Evolutionary conservation across 2,113 vertebrate species (phyloP), one percentile per base, ranked within the genome.

Genomic region (Zeus faber): DNA sequence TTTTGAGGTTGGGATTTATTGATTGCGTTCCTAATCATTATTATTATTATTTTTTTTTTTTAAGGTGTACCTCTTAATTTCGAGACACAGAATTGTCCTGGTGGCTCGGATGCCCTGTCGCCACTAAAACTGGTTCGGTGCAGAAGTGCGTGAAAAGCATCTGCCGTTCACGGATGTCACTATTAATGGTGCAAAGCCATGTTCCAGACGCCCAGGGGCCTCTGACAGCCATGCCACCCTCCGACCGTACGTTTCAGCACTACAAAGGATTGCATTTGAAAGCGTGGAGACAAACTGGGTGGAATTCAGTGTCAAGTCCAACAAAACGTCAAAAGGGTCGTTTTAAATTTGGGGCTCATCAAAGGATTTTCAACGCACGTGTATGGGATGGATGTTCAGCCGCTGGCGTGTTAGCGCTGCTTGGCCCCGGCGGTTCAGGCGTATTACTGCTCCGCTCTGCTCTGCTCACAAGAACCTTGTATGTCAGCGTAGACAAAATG

Each of bases 401-500:
- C 18, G 22, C 18, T 46, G 22, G 22, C 44, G 44, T 23, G 44
- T 41, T 6, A 20, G 5, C 21, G 21, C 22, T 14, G 22, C 44
- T 16, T 26, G 4, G 23, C 23, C 14, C 4, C n/a, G 8, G 8
- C 24, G 63, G 50, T 44, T 65, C 47, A 50, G 54, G 53, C 65
- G 61, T 65, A 53, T 45, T 20, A 16, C 16, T 41, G 40, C 58
- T 72, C 37, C 48, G 31, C 44, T 51, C 68, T 48, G 49, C 65
- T 65, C 54, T 71, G 60, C 61, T 76, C 68, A 61, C 54, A 16
- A 58, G 63, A 47, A 52, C 67, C 62, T 74, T 62, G 73, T 61
- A 52, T 72, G 67, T 59, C 31, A 37, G 71, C 59, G 35, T 52
- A 72, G 54, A 50, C 49, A 31, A 62, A 61, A 62, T 54, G 61